Percentiles rank a stretch among this genome's conserved stretches.
Conservation (phyloP, 2,888 invertebrate genomes). For the Sepiola atlantica region DNA sequence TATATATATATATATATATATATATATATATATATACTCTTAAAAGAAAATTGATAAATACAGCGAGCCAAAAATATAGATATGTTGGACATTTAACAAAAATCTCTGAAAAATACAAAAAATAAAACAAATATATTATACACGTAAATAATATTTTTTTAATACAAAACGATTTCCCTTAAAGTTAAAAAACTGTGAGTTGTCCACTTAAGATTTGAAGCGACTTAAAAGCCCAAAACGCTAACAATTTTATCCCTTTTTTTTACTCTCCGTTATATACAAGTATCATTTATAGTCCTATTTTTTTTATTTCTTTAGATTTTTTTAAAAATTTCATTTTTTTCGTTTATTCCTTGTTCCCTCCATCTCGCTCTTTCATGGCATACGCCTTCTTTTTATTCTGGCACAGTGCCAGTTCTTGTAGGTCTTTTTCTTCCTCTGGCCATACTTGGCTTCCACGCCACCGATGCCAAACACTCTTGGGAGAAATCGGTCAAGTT, state of each 20-base stretch:
- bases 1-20: too few species aligned
- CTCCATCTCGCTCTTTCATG: background rate
- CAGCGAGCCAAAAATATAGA: background rate
- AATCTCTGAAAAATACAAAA: background rate
- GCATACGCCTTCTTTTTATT: background rate
- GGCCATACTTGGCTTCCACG: background rate
- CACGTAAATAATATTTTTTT: background rate
- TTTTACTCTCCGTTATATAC: background rate
- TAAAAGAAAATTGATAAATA: background rate
- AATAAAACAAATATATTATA: background rate
- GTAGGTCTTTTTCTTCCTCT: background rate
- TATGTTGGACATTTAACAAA: background rate
- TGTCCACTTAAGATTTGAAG: background rate
- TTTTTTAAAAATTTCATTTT: background rate
- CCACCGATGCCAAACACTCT: background rate
- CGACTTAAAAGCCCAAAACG: background rate
- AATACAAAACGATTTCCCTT: background rate
- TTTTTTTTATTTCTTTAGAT: background rate
- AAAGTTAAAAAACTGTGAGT: background rate
- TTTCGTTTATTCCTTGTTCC: background rate
- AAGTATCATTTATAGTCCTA: too few species aligned
- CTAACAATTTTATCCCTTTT: background rate
- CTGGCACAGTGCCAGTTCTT: background rate
- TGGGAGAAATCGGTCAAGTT: conserved; percentile 18
- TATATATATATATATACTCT: too few species aligned